Conservation (phyloP, 2,797 vertebrate species). For the Sarcoramphus papa region DNA sequence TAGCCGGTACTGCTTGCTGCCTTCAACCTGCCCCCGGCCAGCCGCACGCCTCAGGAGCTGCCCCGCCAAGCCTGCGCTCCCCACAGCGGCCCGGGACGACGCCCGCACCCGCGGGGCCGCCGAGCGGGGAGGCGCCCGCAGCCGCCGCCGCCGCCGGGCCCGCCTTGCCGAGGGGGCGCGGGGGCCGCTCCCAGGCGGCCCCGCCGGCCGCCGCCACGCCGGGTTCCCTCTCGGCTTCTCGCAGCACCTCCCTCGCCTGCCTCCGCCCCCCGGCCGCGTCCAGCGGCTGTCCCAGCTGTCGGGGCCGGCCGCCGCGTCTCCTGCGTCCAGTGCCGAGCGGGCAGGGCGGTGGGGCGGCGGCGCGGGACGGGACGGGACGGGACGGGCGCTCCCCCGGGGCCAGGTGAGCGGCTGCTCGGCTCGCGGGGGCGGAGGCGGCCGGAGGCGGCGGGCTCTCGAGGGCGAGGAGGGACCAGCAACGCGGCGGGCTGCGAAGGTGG, state of each 20-base stretch:
- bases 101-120: not conserved
- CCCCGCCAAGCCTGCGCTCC: not conserved
- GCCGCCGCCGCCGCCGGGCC: not conserved
- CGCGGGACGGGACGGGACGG: not conserved
- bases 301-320: not conserved
- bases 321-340: not conserved
- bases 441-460: not conserved
- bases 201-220: not conserved
- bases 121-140: not conserved
- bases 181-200: not conserved
- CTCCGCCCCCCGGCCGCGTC: not conserved
- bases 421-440: not conserved
- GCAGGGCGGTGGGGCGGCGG: not conserved
- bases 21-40: not conserved
- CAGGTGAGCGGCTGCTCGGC: not conserved
- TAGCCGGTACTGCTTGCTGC: not conserved
- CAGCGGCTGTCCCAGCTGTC: not conserved
- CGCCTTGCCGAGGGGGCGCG: not conserved
- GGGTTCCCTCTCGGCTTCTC: not conserved
- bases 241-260: conserved; percentile 1
- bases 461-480: not conserved
- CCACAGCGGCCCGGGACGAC: not conserved
- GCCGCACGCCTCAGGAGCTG: not conserved
- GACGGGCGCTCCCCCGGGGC: not conserved
- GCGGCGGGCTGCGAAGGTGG: not conserved